Base-by-base conservation (phyloP, 2,888 invertebrate species). In the Mellilla xanthometata region DNA sequence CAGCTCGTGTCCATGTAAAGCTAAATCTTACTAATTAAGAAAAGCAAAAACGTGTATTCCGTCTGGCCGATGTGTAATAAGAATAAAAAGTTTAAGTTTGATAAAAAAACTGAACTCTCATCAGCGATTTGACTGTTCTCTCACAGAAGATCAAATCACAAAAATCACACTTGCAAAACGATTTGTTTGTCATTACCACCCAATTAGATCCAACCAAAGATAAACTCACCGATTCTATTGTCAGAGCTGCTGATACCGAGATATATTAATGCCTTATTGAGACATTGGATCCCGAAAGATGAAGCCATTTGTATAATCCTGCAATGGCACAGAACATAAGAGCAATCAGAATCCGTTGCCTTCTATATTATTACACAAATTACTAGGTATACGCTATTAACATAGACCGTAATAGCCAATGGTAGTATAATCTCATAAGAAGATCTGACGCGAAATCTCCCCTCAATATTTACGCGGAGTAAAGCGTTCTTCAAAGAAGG, bases 401-500 rank as follows among this genome's bases (percentile, higher is more conserved):
- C 71, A 72, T 64, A 64, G 67, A 62, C 65, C 58, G 58, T 67
- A 67, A 73, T 73, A 65, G 69, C 68, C 68, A 72, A 68, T 67
- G 71, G 60, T 57, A 62, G 60, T 40, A 57, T 74, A 72, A 76
- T 77, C 74, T 72, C 52, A 59, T 70, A 68, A 74, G 72, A 66
- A 66, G 62, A 78, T 76, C 71, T 61, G 52, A 64, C 62, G 62
- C 66, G 58, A 60, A 58, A 58, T 49, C 60, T 54, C 54, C 63
- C 49, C 59, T 68, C 68, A 68, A 73, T 79, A 76, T 80, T 78
- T 74, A 73, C 69, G 66, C 15, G 60, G 70, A 68, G 70, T 79
- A 74, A 77, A 81, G 69, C 70, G 75, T 70, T 72, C 66, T 67
- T 69, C 74, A 68, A 74, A 74, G 72, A 66, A 68, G 65, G 72